Conservation (phyloP, 2,888 invertebrate species). For the Agonopterix alstromeriana region DNA sequence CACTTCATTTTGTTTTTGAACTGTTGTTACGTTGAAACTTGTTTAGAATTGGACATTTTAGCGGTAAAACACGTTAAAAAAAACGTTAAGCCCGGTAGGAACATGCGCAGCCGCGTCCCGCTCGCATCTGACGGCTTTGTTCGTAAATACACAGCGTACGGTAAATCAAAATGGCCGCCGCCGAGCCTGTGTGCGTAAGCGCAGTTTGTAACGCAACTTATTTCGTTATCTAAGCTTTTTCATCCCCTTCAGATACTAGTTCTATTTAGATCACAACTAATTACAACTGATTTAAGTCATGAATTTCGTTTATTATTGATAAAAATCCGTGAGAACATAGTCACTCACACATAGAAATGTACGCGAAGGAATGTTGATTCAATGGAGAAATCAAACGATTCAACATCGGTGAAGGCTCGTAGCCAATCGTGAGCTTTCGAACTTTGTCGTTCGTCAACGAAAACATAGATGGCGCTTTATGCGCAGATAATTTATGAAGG, state of each 20-base stretch:
- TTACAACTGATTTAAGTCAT: constrained; percentile 43
- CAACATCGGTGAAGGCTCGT: constrained; percentile 47
- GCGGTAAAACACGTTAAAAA: constrained; percentile 70
- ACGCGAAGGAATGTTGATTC: constrained; percentile 76
- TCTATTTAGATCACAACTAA: constrained; percentile 19
- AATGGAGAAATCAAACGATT: constrained; percentile 74
- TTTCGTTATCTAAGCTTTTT: constrained; percentile 23
- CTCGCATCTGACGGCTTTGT: constrained; percentile 77
- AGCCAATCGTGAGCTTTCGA: constrained; percentile 60
- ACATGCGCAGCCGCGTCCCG: constrained; percentile 75
- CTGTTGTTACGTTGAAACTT: constrained; percentile 61
- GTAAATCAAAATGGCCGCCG: constrained; percentile 75
- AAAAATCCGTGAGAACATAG: constrained; percentile 56
- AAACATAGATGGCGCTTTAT: constrained; percentile 53
- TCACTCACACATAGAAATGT: constrained; percentile 59
- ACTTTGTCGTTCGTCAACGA: constrained; percentile 38
- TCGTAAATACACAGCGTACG: constrained; percentile 73
- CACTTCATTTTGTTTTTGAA: constrained; percentile 76
- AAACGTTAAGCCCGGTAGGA: constrained; percentile 56
- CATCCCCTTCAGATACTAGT: constrained; percentile 8
- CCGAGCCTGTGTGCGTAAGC: constrained; percentile 57
- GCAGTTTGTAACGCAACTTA: constrained; percentile 41
- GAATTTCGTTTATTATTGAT: constrained; percentile 19
- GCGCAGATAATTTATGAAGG: constrained; percentile 19
- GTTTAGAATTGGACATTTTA: constrained; percentile 65